Evolutionary conservation across 2,888 invertebrate genomes (phyloP).

Genomic region (Pyrochroa serraticornis): DNA sequence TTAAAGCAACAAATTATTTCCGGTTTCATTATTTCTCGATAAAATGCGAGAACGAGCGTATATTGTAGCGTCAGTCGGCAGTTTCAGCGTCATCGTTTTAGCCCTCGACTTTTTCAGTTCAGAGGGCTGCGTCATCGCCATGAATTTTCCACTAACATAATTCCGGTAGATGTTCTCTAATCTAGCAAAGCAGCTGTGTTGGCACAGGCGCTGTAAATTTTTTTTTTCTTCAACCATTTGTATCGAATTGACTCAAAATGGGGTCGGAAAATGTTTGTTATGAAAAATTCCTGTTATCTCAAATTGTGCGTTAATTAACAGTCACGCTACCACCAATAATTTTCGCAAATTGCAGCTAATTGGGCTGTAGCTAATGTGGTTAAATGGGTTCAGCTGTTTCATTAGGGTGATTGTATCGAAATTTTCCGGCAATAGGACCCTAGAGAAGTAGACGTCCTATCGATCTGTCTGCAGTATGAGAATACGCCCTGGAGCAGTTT

Average conservation of each 20-base stretch:
- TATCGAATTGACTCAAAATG: too few relatives aligned
- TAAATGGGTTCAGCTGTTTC: too few relatives aligned
- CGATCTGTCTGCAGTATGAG: slow-evolving; percentile 31
- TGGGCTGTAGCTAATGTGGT: too few relatives aligned
- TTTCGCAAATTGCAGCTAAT: too few relatives aligned
- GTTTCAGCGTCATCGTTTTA: slow-evolving; percentile 14
- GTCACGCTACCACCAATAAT: background rate
- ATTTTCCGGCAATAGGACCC: slow-evolving; percentile 21
- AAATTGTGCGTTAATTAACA: background rate
- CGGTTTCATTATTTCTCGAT: slow-evolving; percentile 1
- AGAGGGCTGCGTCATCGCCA: slow-evolving; percentile 18
- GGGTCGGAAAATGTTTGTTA: background rate
- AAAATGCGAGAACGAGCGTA: slow-evolving; percentile 20
- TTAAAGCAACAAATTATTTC: too few relatives aligned
- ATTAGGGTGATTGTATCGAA: slow-evolving; percentile 12
- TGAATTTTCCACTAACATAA: slow-evolving; percentile 16
- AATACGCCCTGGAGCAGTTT: slow-evolving; percentile 28
- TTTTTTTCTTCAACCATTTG: too few relatives aligned
- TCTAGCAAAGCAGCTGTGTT: slow-evolving; percentile 14
- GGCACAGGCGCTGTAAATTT: background rate
- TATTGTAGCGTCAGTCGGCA: background rate
- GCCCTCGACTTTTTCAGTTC: slow-evolving; percentile 18
- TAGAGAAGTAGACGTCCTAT: slow-evolving; percentile 23
- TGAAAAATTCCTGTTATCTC: background rate
- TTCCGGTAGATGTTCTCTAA: slow-evolving; percentile 16